Evolutionary conservation across 2,888 invertebrate genomes (phyloP), one percentile per base, ranked within the genome.

Genomic region (Leucania comma): DNA sequence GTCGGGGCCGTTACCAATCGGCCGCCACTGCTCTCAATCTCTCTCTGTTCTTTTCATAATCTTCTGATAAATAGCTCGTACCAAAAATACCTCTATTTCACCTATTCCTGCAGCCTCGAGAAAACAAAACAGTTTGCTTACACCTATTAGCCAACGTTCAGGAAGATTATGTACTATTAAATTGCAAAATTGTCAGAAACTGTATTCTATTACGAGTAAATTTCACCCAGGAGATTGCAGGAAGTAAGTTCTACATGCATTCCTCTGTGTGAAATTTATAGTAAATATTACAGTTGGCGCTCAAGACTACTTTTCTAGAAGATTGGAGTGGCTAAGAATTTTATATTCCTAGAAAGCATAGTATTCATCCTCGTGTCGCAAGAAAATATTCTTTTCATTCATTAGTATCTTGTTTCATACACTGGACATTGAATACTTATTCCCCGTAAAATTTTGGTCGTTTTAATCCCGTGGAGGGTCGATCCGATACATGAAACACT

Each of bases 111-210:
- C 20, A n/a, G 3, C 32, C 29, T 22, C 5, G 8, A 48, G 12
- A 35, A 26, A 14, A 22, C n/a, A 57, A 53, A 64, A 24, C 0
- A 53, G n/a, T 53, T 22, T 46, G 12, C 12, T n/a, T 10, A 4
- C 29, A 56, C 42, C 24, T 57, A 61, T 51, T 53, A 35, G 9
- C 14, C 42, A 29, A 48, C 20, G 24, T 48, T 32, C 2, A 50
- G 46, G 6, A 57, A 50, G 3, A 46, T 58, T 62, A 29, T 58
- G 32, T 56, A 17, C 46, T n/a, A 20, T 29, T 20, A 50, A 62
- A 59, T 72, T 62, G 62, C 46, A 66, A 51, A 59, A 62, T 50
- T 53, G 42, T 54, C 14, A 46, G 79, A 59, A 72, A 61, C 24
- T 3, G 24, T 50, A 12, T 14, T 53, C 24, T 20, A 10, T 42